Evolutionary conservation across 2,113 vertebrate species (phyloP).

Genomic region (Carettochelys insculpta): DNA sequence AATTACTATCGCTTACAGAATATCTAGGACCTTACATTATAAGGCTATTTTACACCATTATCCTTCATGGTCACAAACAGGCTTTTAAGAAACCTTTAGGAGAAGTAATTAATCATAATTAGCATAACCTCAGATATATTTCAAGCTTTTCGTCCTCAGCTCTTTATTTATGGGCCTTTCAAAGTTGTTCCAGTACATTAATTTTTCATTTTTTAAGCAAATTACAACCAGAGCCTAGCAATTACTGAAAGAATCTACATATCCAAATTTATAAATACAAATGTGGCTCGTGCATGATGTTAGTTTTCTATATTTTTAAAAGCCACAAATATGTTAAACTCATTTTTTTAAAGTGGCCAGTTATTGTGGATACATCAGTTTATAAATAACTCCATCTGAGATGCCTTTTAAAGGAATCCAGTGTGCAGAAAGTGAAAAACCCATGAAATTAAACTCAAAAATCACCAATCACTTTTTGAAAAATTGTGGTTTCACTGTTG

Average conservation of each 20-base stretch:
- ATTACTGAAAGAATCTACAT: conserved; percentile 23
- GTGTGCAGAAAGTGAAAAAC: neutral
- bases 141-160: conserved; percentile 55
- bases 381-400: neutral
- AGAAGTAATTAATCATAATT: conserved; percentile 71
- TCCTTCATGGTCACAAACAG: conserved; percentile 48
- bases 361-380: neutral
- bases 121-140: conserved; percentile 64
- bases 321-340: conserved; percentile 4
- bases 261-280: conserved; percentile 26
- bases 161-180: conserved; percentile 71
- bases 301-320: neutral
- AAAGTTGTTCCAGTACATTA: conserved; percentile 74
- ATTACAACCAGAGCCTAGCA: conserved; percentile 58
- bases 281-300: neutral
- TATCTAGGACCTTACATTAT: neutral
- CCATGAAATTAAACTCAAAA: neutral
- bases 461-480: neutral
- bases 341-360: neutral
- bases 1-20: neutral
- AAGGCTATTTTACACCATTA: neutral
- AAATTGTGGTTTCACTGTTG: neutral
- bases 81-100: conserved; percentile 51
- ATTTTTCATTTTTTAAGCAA: conserved; percentile 72
- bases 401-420: neutral